Evolutionary conservation across 2,797 vertebrate genomes (phyloP).

Genomic region (Karalla daura): DNA sequence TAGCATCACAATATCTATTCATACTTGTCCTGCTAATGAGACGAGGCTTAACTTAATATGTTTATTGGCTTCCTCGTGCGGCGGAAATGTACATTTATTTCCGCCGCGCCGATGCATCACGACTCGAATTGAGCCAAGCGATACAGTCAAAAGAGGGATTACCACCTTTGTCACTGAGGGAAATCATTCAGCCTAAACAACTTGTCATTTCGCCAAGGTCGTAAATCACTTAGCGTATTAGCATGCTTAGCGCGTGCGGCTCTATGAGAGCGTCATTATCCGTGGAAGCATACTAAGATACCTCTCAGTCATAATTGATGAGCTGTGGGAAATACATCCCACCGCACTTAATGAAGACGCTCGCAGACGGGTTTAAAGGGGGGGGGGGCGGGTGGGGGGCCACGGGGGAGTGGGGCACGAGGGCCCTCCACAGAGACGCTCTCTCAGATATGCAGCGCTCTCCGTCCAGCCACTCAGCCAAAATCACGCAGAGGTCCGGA

Average conservation of each 20-base stretch:
- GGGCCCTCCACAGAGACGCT: conserved; percentile 20
- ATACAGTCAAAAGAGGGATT: conserved; percentile 66
- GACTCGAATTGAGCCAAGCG: conserved; percentile 57
- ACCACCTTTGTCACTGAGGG: conserved; percentile 67
- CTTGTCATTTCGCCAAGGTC: conserved; percentile 72
- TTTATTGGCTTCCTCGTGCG: conserved; percentile 47
- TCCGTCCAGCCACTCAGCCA: conserved; percentile 39
- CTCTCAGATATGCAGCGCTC: conserved; percentile 36
- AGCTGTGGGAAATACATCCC: conserved; percentile 57
- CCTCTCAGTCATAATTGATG: conserved; percentile 64
- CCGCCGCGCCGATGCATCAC: conserved; percentile 47
- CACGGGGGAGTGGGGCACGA: conserved; percentile 1
- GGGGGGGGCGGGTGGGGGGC: too few relatives aligned
- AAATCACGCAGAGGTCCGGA: conserved; percentile 1
- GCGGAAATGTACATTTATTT: conserved; percentile 45
- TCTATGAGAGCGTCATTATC: conserved; percentile 49
- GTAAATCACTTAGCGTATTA: conserved; percentile 72
- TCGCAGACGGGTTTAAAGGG: background rate
- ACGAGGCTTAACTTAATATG: conserved; percentile 56
- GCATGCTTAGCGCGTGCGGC: conserved; percentile 52
- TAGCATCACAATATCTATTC: conserved; percentile 35
- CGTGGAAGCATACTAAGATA: conserved; percentile 42
- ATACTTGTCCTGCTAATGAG: conserved; percentile 52
- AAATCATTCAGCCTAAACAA: conserved; percentile 75
- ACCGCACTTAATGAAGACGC: conserved; percentile 58